Conservation (phyloP, 2,797 vertebrate species). For the Decapterus maruadsi region DNA sequence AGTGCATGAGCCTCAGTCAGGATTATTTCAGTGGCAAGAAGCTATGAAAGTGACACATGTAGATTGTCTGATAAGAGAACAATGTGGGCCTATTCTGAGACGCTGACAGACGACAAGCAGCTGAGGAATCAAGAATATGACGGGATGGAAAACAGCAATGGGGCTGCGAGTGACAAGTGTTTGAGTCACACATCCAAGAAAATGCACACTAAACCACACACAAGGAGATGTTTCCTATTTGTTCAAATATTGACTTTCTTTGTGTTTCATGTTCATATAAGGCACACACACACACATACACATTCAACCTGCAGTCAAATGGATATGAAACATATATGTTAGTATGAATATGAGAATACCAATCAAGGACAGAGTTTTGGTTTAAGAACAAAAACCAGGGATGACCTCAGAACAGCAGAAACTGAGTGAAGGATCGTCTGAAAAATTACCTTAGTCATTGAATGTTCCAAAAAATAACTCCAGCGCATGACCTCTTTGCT, state of each 20-base stretch:
- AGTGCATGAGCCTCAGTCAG: neutral
- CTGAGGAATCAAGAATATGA: conserved; percentile 29
- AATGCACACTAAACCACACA: neutral
- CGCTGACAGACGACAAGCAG: conserved; percentile 32
- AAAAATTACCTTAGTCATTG: too few relatives aligned
- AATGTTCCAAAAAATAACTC: too few relatives aligned
- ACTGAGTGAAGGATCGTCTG: too few relatives aligned
- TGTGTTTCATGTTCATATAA: neutral
- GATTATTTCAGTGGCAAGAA: conserved; percentile 5
- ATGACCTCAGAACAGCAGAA: too few relatives aligned
- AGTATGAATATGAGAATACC: too few relatives aligned
- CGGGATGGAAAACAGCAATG: conserved; percentile 46
- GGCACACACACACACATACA: too few relatives aligned
- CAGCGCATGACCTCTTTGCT: too few relatives aligned
- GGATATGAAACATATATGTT: too few relatives aligned
- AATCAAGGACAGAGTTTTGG: too few relatives aligned
- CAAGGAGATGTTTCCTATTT: too few relatives aligned
- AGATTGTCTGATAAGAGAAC: conserved; percentile 8
- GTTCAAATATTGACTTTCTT: neutral
- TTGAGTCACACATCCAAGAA: conserved; percentile 8
- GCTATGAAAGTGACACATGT: neutral
- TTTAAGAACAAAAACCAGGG: too few relatives aligned
- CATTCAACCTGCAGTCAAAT: too few relatives aligned
- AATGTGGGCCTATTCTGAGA: conserved; percentile 42
- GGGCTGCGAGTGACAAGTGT: conserved; percentile 47